These are phyloP conservation scores for Latrodectus hesperus DNA, from an alignment of 2,888 invertebrate species.

Conservation along the genomic window DNA sequence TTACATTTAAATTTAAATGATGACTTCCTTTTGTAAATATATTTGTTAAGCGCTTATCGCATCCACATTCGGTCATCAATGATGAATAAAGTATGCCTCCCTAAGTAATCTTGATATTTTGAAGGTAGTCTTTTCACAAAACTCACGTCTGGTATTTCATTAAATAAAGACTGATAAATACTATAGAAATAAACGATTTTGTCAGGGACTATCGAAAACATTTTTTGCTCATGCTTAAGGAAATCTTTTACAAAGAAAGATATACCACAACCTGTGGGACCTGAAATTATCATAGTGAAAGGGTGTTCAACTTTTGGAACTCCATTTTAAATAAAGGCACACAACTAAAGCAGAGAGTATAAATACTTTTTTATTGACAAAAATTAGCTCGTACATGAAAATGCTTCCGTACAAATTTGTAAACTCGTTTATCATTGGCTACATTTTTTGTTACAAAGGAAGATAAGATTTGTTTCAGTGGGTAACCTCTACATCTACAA, in stretches of 20 bases:
- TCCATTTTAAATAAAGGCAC: slow-evolving; percentile 4
- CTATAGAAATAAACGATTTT: slow-evolving; percentile 18
- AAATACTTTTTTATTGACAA: slow-evolving; percentile 17
- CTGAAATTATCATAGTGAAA: neutral
- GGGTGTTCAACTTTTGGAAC: neutral
- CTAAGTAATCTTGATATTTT: neutral
- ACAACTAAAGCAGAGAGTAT: neutral
- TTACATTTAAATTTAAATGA: neutral
- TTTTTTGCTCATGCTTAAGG: neutral
- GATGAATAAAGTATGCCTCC: neutral
- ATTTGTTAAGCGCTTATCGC: neutral
- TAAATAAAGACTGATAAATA: neutral
- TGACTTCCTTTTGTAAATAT: slow-evolving; percentile 1
- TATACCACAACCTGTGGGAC: neutral
- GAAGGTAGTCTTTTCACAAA: slow-evolving; percentile 1
- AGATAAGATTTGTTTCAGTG: neutral
- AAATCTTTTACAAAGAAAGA: neutral
- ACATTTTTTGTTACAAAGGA: neutral
- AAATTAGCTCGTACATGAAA: slow-evolving; percentile 15
- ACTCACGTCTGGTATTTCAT: neutral
- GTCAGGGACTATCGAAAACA: neutral
- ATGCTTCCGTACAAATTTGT: slow-evolving; percentile 13
- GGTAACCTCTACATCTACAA: slow-evolving; percentile 5
- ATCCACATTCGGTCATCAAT: neutral
- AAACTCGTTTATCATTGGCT: neutral